Evolutionary conservation across 2,888 invertebrate species (phyloP).

Genomic region (Oasisia sp.): DNA sequence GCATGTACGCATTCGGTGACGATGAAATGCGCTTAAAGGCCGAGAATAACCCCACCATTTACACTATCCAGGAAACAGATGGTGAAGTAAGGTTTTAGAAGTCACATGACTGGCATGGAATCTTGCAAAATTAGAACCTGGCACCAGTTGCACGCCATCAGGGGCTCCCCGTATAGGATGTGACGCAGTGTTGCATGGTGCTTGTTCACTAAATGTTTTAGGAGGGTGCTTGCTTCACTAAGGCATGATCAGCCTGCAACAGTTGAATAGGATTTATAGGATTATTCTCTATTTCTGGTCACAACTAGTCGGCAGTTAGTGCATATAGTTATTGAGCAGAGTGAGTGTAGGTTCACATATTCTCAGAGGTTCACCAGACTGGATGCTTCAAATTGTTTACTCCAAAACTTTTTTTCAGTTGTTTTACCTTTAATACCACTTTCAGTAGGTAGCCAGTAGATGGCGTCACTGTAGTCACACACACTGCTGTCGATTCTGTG

Average conservation of each 20-base stretch:
- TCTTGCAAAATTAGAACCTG: neutral
- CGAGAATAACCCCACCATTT: neutral
- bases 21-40: neutral
- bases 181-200: neutral
- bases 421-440: no score
- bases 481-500: no score
- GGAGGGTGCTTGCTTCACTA: neutral
- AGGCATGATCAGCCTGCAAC: neutral
- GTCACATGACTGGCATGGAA: neutral
- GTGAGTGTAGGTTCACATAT: no score
- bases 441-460: no score
- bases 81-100: neutral
- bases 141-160: neutral
- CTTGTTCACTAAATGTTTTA: neutral
- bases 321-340: no score
- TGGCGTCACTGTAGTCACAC: no score
- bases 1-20: neutral
- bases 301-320: no score
- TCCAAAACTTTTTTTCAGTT: no score
- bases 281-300: no score
- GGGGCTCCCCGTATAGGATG: neutral
- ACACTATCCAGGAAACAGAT: neutral
- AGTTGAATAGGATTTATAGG: no score
- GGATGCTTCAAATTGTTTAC: no score
- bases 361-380: no score